phyloP scores from a whole-genome alignment of 2,888 invertebrate species.

The Abrostola triplasia region DNA sequence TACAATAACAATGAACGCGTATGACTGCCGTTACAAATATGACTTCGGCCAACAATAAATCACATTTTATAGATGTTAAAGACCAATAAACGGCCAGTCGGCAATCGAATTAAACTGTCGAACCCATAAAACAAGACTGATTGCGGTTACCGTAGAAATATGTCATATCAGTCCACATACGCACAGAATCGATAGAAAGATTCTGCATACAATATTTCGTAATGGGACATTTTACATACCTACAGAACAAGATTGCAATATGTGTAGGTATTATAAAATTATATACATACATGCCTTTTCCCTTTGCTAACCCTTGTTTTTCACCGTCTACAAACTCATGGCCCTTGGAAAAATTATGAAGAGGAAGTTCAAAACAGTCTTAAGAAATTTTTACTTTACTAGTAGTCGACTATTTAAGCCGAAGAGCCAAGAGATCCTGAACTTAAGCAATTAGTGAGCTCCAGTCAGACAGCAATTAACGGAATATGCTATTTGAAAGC shows the following conservation, averaged over 20 bases:
- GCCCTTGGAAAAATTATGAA: constrained; percentile 72
- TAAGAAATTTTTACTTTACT: constrained; percentile 82
- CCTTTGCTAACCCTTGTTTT: constrained; percentile 38
- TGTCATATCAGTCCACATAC: not conserved
- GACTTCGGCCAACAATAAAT: not conserved
- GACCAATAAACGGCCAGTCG: not conserved
- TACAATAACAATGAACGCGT: no score
- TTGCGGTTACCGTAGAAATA: not conserved
- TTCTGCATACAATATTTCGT: no score
- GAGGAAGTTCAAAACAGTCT: constrained; percentile 80
- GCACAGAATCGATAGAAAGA: not conserved
- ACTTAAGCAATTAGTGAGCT: constrained; percentile 88
- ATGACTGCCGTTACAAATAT: not conserved
- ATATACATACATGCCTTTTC: no score
- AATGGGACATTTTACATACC: not conserved
- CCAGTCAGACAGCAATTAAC: constrained; percentile 87
- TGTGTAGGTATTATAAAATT: no score
- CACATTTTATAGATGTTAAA: not conserved
- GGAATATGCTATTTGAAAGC: constrained; percentile 84
- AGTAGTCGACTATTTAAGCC: constrained; percentile 83
- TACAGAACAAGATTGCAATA: not conserved
- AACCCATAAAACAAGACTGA: not conserved
- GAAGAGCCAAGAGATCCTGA: constrained; percentile 83
- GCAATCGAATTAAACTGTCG: not conserved
- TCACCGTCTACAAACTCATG: constrained; percentile 58